A percentile compares a stretch with the other conserved stretches of the same genome.
Evolutionary conservation across 1,140 invertebrate species (phyloP).

Genomic region (Samia ricini): DNA sequence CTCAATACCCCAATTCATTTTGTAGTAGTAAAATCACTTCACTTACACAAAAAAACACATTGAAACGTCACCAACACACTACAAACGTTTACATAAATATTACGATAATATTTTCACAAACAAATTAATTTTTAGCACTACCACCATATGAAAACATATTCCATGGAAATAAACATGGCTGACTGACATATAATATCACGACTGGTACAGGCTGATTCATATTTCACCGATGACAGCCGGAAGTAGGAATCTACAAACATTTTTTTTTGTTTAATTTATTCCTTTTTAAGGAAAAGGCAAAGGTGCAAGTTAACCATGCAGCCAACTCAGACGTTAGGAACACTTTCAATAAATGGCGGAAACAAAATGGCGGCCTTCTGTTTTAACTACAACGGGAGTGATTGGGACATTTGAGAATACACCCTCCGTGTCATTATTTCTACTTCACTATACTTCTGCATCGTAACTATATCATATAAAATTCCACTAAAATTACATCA

Average conservation of each 20-base stretch:
- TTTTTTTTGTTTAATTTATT: too few relatives aligned
- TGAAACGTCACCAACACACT: constrained; percentile 64
- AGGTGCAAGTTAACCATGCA: too few relatives aligned
- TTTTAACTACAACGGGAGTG: too few relatives aligned
- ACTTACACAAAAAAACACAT: constrained; percentile 71
- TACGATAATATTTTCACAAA: constrained; percentile 51
- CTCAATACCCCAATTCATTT: constrained; percentile 75
- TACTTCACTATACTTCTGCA: too few relatives aligned
- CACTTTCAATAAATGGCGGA: too few relatives aligned
- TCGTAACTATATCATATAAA: too few relatives aligned
- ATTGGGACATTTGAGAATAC: too few relatives aligned
- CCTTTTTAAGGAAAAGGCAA: too few relatives aligned
- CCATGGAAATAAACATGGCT: constrained; percentile 68
- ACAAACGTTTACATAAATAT: constrained; percentile 43
- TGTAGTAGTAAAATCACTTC: constrained; percentile 59
- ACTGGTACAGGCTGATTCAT: constrained; percentile 13
- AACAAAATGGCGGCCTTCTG: too few relatives aligned
- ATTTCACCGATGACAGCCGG: constrained; percentile 31
- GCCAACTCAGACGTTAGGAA: too few relatives aligned
- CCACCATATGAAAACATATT: constrained; percentile 71
- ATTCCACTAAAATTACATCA: too few relatives aligned
- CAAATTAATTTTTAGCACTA: constrained; percentile 61
- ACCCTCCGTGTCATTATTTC: too few relatives aligned
- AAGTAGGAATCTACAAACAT: constrained; percentile 19
- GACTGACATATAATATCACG: constrained; percentile 53